Percentiles rank a stretch among this genome's conserved stretches.
These are phyloP conservation scores for Lipotes vexillifer DNA, from an alignment of 2,113 vertebrate species.

Conservation along the genomic window DNA sequence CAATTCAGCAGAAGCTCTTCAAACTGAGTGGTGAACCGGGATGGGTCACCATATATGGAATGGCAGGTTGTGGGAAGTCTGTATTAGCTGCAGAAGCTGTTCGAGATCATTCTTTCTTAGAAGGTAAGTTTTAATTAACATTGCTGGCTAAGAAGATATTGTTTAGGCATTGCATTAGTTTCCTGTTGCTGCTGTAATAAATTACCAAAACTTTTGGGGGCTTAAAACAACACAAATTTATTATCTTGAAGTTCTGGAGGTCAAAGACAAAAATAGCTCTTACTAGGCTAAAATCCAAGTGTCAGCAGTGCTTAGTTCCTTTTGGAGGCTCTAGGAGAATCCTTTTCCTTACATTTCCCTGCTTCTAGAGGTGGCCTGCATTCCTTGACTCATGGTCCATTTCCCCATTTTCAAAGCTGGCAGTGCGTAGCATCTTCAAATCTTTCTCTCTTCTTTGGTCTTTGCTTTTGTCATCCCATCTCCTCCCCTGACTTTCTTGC, in stretches of 20 bases:
- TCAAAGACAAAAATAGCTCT: not conserved
- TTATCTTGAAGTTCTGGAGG: not conserved
- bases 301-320: not conserved
- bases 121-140: slow-evolving; percentile 80
- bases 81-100: slow-evolving; percentile 94
- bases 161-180: not conserved
- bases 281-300: not conserved
- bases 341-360: not conserved
- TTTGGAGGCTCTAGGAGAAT: not conserved
- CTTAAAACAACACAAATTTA: not conserved
- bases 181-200: not conserved
- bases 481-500: not conserved
- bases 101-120: slow-evolving; percentile 86
- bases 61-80: slow-evolving; percentile 99
- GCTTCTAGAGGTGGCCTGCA: not conserved
- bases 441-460: not conserved
- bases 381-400: not conserved
- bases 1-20: slow-evolving; percentile 86
- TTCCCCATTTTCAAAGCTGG: not conserved
- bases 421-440: not conserved
- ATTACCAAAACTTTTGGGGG: not conserved
- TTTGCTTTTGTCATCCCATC: not conserved
- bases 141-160: not conserved
- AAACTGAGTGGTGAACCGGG: slow-evolving; percentile 84
- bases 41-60: slow-evolving; percentile 95